phyloP scores from a whole-genome alignment of 2,113 vertebrate genomes.

The Crotophaga sulcirostris region DNA sequence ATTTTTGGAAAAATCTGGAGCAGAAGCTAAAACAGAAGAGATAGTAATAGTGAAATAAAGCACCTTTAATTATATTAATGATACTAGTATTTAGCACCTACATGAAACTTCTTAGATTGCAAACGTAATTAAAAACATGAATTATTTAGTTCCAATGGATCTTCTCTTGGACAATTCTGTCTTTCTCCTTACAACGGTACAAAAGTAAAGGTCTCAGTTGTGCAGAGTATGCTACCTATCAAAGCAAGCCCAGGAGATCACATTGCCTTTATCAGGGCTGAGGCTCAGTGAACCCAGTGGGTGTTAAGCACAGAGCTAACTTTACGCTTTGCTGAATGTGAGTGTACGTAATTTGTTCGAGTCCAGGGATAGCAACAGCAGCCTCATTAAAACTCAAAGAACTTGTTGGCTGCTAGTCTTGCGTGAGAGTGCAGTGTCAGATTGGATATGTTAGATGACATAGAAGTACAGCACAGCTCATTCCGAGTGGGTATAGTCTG shows the following conservation, averaged over 20 bases:
- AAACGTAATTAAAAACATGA: background rate
- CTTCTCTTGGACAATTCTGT: background rate
- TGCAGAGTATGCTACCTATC: background rate
- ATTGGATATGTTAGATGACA: background rate
- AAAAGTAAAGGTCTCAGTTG: background rate
- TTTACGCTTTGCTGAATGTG: background rate
- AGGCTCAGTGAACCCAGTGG: accelerated
- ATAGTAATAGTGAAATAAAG: background rate
- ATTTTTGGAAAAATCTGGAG: constrained; percentile 89
- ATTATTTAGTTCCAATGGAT: background rate
- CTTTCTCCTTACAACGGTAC: background rate
- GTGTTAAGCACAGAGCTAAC: background rate
- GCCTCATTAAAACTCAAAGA: background rate
- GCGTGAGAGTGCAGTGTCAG: accelerated
- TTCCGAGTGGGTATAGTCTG: background rate
- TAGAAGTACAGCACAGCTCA: accelerated
- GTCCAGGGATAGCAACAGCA: background rate
- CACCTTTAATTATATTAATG: background rate
- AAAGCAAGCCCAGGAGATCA: background rate
- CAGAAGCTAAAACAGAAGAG: constrained; percentile 80
- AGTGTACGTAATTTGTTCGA: background rate
- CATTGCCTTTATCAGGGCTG: background rate
- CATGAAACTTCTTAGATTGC: background rate
- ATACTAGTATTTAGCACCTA: background rate
- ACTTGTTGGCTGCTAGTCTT: background rate